Percentiles rank a stretch among this genome's conserved stretches.
phyloP scores from a whole-genome alignment of 2,797 vertebrate genomes.

The Peromyscus attwateri region DNA sequence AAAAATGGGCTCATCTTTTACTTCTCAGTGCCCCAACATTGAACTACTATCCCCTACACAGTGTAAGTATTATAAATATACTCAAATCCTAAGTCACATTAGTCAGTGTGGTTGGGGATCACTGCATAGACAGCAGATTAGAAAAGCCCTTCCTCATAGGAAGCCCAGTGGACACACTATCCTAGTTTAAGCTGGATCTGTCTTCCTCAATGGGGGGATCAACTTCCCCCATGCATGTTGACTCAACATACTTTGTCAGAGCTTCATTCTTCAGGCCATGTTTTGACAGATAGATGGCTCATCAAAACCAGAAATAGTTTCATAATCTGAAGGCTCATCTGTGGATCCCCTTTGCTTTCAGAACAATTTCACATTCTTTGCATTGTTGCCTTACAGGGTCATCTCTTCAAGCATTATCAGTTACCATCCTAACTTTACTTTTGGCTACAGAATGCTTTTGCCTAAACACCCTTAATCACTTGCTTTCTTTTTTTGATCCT shows the following conservation, averaged over 20 bases:
- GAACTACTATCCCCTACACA: background rate
- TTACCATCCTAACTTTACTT: background rate
- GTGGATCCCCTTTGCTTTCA: background rate
- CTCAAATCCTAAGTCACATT: background rate
- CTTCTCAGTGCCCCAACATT: background rate
- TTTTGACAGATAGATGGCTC: background rate
- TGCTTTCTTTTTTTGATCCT: too few species aligned
- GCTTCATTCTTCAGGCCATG: background rate
- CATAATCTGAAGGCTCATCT: fast-evolving
- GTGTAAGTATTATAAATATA: background rate
- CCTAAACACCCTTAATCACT: background rate
- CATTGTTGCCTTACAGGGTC: too few species aligned
- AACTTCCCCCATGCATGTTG: fast-evolving
- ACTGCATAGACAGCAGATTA: background rate
- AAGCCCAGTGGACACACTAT: fast-evolving
- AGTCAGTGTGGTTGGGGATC: background rate
- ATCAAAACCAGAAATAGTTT: background rate
- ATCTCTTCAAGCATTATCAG: background rate
- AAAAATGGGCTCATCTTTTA: background rate
- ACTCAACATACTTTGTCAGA: too few species aligned
- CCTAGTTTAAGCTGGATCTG: background rate
- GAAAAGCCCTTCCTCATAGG: too few species aligned
- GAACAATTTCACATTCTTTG: background rate
- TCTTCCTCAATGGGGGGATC: background rate
- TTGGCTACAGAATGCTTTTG: background rate